Evolutionary conservation across 2,797 vertebrate genomes (phyloP), one percentile per base, ranked within the genome.

Genomic region (Heteromormyrus szaboi): DNA sequence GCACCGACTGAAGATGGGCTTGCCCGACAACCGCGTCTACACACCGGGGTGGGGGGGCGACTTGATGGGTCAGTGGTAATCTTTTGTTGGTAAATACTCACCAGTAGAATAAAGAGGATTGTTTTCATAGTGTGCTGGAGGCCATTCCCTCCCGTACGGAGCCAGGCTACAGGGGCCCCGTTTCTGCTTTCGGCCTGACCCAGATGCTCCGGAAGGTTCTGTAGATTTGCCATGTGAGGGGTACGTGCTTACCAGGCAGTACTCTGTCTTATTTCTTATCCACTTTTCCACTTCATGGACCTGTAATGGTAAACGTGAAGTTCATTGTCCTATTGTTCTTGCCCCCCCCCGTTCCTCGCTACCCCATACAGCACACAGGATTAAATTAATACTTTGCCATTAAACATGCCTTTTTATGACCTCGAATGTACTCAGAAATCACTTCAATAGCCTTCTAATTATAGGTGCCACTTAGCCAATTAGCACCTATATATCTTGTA

Each of bases 401-500:
- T 65, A 85, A 85, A 89, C 84, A 9, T 54, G 51, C 12, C 22
- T 86, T 41, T 81, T 81, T 87, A 85, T 89, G 84, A 81, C 59
- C 89, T 87, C n/a, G 33, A 72, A 89, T 50, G 33, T 25, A 46
- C 72, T 81, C 41, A 44, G n/a, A 59, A 79, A 87, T 59, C 33
- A 59, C 68, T 59, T 86, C n/a, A 88, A 89, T 87, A 50, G 44
- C 51, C 86, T 84, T 50, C 68, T 87, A 87, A 83, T 89, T 87
- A 89, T 50, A 88, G 68, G 53, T 53, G 29, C 87, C 37, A 89
- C 89, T 89, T 90, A 89, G 89, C 90, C 85, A 89, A 90, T 90
- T 90, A 88, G 87, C 68, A 88, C 88, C 62, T 86, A 85, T 87
- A 88, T 89, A 76, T 79, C 87, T 94, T 95, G 94, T 96, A 94